These are phyloP conservation scores for Loris lydekkerianus DNA, from an alignment of 2,797 vertebrate species.

Conservation along the genomic window DNA sequence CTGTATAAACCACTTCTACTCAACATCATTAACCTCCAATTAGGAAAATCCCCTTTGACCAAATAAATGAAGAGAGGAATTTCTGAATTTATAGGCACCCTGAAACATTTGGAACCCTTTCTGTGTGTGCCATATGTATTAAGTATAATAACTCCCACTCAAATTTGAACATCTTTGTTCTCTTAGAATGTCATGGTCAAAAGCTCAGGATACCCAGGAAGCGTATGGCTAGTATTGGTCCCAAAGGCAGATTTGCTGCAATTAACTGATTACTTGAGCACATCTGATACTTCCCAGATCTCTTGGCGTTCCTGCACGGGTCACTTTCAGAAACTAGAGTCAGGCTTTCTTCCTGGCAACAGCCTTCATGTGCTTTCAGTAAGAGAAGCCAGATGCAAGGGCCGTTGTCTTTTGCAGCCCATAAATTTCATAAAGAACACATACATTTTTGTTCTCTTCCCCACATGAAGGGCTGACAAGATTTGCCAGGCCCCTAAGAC, in stretches of 20 bases:
- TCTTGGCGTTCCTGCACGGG: constrained; percentile 57
- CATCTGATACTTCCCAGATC: constrained; percentile 50
- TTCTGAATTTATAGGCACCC: constrained; percentile 63
- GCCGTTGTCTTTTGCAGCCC: constrained; percentile 86
- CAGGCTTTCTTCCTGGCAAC: constrained; percentile 77
- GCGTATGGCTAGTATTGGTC: background rate
- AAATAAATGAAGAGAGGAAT: background rate
- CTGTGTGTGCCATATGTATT: accelerated
- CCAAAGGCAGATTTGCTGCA: background rate
- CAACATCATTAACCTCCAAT: background rate
- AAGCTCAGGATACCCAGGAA: accelerated
- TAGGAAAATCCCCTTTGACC: background rate
- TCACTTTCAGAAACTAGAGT: constrained; percentile 77
- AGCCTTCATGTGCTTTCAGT: constrained; percentile 84
- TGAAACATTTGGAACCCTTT: constrained; percentile 60
- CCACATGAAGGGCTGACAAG: constrained; percentile 77
- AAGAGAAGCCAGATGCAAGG: constrained; percentile 83
- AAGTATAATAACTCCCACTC: accelerated
- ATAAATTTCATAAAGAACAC: constrained; percentile 86
- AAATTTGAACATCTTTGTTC: background rate
- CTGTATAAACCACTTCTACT: accelerated
- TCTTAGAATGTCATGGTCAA: accelerated
- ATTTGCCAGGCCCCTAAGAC: constrained; percentile 78
- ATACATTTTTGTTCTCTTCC: constrained; percentile 74
- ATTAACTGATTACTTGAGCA: background rate